Percentiles rank a stretch among this genome's conserved stretches.
phyloP scores from a whole-genome alignment of 2,797 vertebrate species.

The Enteromius unitaeniatus region DNA sequence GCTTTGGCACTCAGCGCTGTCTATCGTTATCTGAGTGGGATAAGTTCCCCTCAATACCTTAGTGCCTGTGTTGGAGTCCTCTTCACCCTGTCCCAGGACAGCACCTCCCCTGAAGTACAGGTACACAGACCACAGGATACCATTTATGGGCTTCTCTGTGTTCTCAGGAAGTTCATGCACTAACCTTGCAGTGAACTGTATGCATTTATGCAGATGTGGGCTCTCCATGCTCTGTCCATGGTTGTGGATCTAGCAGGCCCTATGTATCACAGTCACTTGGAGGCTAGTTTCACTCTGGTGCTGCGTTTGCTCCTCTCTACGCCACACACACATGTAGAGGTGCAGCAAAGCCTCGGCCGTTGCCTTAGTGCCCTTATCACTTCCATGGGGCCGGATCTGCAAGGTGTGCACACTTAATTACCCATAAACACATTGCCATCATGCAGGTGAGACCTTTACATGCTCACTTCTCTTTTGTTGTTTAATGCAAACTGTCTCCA shows the following conservation, averaged over 20 bases:
- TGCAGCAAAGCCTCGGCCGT: conserved; percentile 89
- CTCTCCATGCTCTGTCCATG: conserved; percentile 88
- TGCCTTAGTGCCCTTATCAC: conserved; percentile 89
- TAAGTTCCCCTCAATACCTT: conserved; percentile 86
- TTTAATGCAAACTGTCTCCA: conserved; percentile 59
- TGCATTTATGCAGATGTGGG: conserved; percentile 82
- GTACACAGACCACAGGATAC: conserved; percentile 66
- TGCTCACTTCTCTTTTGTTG: not conserved
- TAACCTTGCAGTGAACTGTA: conserved; percentile 5
- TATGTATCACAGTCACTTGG: conserved; percentile 83
- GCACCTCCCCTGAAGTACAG: conserved; percentile 92
- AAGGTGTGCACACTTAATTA: conserved; percentile 76
- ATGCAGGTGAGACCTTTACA: not conserved
- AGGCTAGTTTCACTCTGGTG: conserved; percentile 85
- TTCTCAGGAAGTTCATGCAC: not conserved
- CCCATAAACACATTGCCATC: conserved; percentile 1
- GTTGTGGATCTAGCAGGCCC: conserved; percentile 86
- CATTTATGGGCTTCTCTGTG: not conserved
- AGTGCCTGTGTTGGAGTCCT: conserved; percentile 89
- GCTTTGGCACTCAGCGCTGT: conserved; percentile 87
- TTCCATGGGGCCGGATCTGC: conserved; percentile 90
- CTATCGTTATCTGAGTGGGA: conserved; percentile 86
- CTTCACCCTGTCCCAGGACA: conserved; percentile 92
- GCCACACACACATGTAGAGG: conserved; percentile 85
- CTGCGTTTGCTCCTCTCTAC: conserved; percentile 84